phyloP scores from a whole-genome alignment of 2,888 invertebrate genomes.

The Nipponacmea schrenckii region DNA sequence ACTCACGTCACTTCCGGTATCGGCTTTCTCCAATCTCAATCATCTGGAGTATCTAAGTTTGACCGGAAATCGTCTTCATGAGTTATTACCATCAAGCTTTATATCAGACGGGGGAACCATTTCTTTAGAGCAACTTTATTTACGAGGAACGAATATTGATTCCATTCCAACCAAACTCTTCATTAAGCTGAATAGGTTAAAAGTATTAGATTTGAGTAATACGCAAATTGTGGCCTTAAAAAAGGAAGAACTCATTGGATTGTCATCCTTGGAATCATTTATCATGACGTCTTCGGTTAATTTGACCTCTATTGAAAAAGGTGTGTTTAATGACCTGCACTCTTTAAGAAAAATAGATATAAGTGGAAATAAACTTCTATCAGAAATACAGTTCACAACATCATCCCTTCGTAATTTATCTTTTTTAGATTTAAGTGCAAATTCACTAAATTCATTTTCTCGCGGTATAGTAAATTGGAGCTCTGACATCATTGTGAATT shows the following conservation, averaged over 20 bases:
- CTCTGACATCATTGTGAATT: conserved; percentile 12
- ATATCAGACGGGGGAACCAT: neutral
- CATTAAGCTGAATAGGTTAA: conserved; percentile 8
- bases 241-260: conserved; percentile 9
- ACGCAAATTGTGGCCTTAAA: conserved; percentile 15
- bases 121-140: conserved; percentile 12
- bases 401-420: conserved; percentile 14
- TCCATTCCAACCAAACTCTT: conserved; percentile 17
- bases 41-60: conserved; percentile 8
- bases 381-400: conserved; percentile 6
- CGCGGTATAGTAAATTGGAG: conserved; percentile 17
- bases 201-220: conserved; percentile 21
- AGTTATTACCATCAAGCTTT: conserved; percentile 8
- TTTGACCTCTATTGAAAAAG: conserved; percentile 11
- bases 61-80: conserved; percentile 15
- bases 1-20: neutral
- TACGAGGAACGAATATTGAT: conserved; percentile 14
- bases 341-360: conserved; percentile 17
- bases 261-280: conserved; percentile 8
- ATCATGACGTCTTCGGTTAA: conserved; percentile 5
- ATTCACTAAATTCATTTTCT: conserved; percentile 11
- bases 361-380: conserved; percentile 16
- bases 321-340: conserved; percentile 18
- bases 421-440: conserved; percentile 19
- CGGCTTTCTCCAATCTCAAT: neutral